Conservation (phyloP, 1,140 invertebrate species). For the Drosophila orena region DNA sequence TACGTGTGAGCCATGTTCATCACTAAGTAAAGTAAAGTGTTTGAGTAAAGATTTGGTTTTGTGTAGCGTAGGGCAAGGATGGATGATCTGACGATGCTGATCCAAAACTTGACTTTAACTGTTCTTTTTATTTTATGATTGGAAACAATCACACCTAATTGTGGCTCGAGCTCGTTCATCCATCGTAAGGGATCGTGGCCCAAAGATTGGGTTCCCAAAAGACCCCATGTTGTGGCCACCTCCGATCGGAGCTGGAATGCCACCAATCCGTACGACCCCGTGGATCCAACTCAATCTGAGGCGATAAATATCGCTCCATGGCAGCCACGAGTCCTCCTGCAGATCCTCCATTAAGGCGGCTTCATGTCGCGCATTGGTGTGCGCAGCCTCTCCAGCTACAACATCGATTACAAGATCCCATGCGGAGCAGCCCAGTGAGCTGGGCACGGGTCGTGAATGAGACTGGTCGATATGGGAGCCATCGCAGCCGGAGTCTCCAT, state of each 20-base stretch:
- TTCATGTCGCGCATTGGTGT: conserved; percentile 59
- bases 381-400: conserved; percentile 67
- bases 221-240: conserved; percentile 37
- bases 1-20: too few species aligned
- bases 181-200: conserved; percentile 19
- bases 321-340: conserved; percentile 16
- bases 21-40: too few species aligned
- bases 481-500: conserved; percentile 19
- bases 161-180: conserved; percentile 42
- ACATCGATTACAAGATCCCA: conserved; percentile 73
- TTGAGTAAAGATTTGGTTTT: too few species aligned
- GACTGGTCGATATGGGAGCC: conserved; percentile 14
- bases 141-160: conserved; percentile 57
- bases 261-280: neutral
- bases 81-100: too few species aligned
- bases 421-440: conserved; percentile 35
- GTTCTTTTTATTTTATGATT: neutral
- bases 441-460: conserved; percentile 47
- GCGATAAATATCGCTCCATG: conserved; percentile 70
- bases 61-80: too few species aligned
- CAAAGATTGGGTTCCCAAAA: neutral
- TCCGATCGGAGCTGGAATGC: conserved; percentile 17
- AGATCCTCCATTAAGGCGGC: conserved; percentile 56
- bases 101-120: neutral
- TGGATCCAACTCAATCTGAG: conserved; percentile 43